These are phyloP conservation scores for Pavo muticus DNA, from an alignment of 2,113 vertebrate genomes.

Conservation along the genomic window DNA sequence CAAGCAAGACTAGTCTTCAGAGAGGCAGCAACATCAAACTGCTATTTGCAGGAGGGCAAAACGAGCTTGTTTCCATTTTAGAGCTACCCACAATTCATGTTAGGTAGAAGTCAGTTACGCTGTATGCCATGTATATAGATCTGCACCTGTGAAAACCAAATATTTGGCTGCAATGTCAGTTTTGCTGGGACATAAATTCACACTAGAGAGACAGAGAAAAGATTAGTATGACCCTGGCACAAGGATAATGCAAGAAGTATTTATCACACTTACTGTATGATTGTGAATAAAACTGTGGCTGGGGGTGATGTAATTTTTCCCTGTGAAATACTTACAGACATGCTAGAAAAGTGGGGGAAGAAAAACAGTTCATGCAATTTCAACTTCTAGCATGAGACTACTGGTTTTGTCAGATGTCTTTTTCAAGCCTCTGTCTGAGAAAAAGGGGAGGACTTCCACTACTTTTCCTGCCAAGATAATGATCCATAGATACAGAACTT, in stretches of 20 bases:
- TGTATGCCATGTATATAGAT: background rate
- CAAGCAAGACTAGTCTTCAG: background rate
- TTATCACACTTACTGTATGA: background rate
- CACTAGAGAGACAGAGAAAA: background rate
- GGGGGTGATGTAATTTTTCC: background rate
- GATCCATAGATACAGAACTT: background rate
- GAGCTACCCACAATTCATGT: accelerated
- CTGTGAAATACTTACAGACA: background rate
- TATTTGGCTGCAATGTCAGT: background rate
- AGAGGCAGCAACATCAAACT: background rate
- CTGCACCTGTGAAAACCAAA: background rate
- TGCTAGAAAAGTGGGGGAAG: background rate
- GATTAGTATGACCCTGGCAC: background rate
- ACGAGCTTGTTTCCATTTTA: background rate
- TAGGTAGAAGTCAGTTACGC: background rate
- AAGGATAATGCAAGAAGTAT: background rate
- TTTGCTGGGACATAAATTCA: background rate
- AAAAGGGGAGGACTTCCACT: background rate
- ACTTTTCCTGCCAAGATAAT: background rate
- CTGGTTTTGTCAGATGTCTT: background rate
- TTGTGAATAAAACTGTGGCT: background rate
- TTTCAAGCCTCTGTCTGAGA: background rate
- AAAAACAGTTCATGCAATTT: background rate
- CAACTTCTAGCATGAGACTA: accelerated
- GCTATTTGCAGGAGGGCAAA: background rate